Percentiles rank a stretch among this genome's conserved stretches.
phyloP scores from a whole-genome alignment of 64 coral and sea anemone species.

The Actinia tenebrosa region DNA sequence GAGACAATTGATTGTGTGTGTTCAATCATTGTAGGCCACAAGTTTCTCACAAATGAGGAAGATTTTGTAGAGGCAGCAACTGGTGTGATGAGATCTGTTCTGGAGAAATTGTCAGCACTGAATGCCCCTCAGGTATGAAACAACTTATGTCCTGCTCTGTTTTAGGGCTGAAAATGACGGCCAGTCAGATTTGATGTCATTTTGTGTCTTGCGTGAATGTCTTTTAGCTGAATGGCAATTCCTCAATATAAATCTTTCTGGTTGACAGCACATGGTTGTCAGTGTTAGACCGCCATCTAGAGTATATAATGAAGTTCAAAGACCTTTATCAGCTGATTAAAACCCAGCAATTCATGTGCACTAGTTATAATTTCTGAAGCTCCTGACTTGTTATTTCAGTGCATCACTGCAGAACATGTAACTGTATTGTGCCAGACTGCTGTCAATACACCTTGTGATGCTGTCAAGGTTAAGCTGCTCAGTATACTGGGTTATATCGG shows the following conservation, averaged over 20 bases:
- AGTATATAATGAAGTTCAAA: too few species aligned
- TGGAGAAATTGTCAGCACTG: constrained; percentile 68
- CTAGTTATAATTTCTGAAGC: neutral
- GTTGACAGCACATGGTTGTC: too few species aligned
- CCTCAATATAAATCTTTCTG: too few species aligned
- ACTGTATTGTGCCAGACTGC: constrained; percentile 53
- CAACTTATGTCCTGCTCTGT: neutral
- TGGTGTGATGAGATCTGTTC: constrained; percentile 76
- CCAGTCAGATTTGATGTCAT: too few species aligned
- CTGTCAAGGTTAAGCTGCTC: constrained; percentile 84
- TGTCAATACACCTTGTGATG: constrained; percentile 48
- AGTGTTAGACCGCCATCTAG: too few species aligned
- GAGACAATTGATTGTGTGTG: neutral
- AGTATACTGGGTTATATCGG: constrained; percentile 89
- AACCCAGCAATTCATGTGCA: too few species aligned
- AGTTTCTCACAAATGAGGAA: constrained; percentile 30
- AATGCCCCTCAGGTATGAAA: constrained; percentile 44
- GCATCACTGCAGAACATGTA: constrained; percentile 84
- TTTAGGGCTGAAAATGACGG: too few species aligned
- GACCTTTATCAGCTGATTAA: too few species aligned
- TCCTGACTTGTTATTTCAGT: constrained; percentile 19
- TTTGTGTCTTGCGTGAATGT: too few species aligned
- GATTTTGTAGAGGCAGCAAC: constrained; percentile 92
- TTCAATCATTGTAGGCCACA: neutral
- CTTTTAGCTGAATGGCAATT: too few species aligned